These are phyloP conservation scores for Gobio gobio DNA, from an alignment of 2,113 vertebrate genomes.

Conservation along the genomic window DNA sequence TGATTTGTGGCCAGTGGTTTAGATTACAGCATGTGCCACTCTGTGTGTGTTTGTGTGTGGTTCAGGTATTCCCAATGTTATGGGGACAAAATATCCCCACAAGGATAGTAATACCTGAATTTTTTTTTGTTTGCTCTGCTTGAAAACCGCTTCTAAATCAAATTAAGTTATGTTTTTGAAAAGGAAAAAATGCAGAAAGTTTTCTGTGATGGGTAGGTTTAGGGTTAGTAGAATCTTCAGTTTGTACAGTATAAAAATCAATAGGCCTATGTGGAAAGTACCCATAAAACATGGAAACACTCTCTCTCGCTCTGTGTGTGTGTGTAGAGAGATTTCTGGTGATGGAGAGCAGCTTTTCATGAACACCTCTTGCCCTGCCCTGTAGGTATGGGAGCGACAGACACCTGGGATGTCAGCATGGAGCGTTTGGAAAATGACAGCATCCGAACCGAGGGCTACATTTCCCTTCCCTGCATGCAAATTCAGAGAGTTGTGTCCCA, in stretches of 20 bases:
- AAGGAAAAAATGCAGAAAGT: too few species aligned
- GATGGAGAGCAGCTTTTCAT: neutral
- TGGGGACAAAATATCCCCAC: too few species aligned
- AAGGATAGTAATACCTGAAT: too few species aligned
- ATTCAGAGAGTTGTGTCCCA: slow-evolving; percentile 14
- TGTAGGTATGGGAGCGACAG: neutral
- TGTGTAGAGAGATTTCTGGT: neutral
- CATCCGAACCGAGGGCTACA: slow-evolving; percentile 22
- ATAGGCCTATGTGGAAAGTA: too few species aligned
- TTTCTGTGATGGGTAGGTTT: too few species aligned
- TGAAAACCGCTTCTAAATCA: too few species aligned
- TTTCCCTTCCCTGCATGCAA: slow-evolving; percentile 36
- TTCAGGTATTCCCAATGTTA: too few species aligned
- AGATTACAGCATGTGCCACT: slow-evolving; percentile 18
- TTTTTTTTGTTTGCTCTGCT: too few species aligned
- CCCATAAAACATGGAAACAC: too few species aligned
- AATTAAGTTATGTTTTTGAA: too few species aligned
- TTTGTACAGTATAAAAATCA: too few species aligned
- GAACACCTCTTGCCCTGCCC: neutral
- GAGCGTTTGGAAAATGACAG: slow-evolving; percentile 46
- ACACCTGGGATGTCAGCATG: slow-evolving; percentile 48
- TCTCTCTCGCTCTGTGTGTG: neutral
- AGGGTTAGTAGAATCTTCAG: too few species aligned
- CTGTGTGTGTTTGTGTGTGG: neutral
- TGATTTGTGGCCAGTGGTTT: slow-evolving; percentile 69